Conservation (phyloP, 2,888 invertebrate genomes). For the Celastrina argiolus region DNA sequence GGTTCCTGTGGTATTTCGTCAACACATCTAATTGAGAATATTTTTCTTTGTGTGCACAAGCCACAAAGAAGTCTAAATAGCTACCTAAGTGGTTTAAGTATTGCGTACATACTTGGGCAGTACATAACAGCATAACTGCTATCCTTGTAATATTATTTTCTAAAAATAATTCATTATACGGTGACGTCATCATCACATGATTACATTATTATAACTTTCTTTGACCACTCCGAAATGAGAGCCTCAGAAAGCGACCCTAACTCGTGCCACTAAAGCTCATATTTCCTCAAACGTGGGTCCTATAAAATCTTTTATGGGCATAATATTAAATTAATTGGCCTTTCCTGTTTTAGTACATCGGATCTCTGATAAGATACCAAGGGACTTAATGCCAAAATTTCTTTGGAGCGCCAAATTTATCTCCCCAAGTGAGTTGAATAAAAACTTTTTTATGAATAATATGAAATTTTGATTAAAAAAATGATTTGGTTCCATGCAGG, state of each 20-base stretch:
- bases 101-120: too few relatives aligned
- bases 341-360: slow-evolving; percentile 18
- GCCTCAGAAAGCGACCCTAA: background rate
- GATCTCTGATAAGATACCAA: slow-evolving; percentile 25
- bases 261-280: background rate
- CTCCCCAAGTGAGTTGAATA: slow-evolving; percentile 15
- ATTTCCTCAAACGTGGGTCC: background rate
- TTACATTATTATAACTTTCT: background rate
- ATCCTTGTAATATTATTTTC: too few relatives aligned
- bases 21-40: too few relatives aligned
- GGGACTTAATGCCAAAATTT: slow-evolving; percentile 46
- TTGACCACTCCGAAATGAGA: background rate
- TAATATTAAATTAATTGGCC: slow-evolving; percentile 18
- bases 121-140: too few relatives aligned
- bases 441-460: slow-evolving; percentile 16
- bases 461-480: slow-evolving; percentile 15
- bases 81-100: too few relatives aligned
- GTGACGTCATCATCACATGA: slow-evolving; percentile 5
- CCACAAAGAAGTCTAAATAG: too few relatives aligned
- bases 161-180: background rate
- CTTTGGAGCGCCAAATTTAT: slow-evolving; percentile 26
- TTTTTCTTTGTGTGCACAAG: too few relatives aligned
- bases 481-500: background rate
- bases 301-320: slow-evolving; percentile 16
- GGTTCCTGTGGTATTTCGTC: too few relatives aligned